Conservation (phyloP, 1,140 invertebrate genomes). For the Ptiloglossa arizonensis region DNA sequence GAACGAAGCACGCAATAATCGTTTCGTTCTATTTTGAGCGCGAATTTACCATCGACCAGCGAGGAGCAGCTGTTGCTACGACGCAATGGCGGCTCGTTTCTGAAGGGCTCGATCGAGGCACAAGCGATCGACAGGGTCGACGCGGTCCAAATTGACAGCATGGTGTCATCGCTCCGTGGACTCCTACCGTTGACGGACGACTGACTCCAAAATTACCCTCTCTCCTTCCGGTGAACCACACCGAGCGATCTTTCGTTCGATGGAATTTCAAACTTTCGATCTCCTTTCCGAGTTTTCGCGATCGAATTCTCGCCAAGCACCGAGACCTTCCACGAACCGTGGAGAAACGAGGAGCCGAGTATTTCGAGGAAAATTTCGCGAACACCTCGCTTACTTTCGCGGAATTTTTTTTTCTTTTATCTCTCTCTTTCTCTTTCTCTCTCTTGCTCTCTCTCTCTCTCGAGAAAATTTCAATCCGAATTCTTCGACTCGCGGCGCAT, state of each 20-base stretch:
- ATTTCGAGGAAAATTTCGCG: too few species aligned
- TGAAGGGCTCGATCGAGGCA: slow-evolving; percentile 53
- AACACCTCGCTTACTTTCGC: too few species aligned
- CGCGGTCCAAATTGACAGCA: slow-evolving; percentile 71
- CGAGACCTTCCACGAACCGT: too few species aligned
- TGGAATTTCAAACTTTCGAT: too few species aligned
- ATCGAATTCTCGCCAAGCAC: too few species aligned
- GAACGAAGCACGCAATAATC: not conserved
- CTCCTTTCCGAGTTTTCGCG: too few species aligned
- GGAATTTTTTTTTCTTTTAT: not conserved
- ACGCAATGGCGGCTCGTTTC: slow-evolving; percentile 39
- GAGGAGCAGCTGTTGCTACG: slow-evolving; percentile 63
- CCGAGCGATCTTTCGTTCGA: too few species aligned
- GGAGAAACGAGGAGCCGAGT: too few species aligned
- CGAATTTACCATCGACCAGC: slow-evolving; percentile 59
- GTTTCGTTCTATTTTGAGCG: slow-evolving; percentile 38
- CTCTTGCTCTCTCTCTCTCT: too few species aligned
- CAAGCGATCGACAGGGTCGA: slow-evolving; percentile 69
- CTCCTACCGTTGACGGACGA: too few species aligned
- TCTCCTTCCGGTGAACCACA: too few species aligned
- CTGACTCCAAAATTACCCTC: too few species aligned
- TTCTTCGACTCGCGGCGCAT: not conserved
- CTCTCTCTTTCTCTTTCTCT: not conserved
- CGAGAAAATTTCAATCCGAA: not conserved
- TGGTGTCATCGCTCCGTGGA: slow-evolving; percentile 59